These are phyloP conservation scores for Cephus rjabovi DNA, from an alignment of 2,888 invertebrate genomes.

Conservation along the genomic window DNA sequence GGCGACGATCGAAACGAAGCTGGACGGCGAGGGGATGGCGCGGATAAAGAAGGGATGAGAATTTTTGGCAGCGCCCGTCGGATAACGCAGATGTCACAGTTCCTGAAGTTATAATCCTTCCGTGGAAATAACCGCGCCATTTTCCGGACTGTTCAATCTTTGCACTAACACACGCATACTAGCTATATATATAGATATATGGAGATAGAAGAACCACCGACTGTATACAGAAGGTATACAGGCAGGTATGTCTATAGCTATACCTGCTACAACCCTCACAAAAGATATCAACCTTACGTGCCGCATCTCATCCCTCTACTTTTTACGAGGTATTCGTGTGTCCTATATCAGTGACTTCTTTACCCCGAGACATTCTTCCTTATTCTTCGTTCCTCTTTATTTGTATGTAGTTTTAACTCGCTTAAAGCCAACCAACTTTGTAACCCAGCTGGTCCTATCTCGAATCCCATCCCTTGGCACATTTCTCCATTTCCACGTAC, in stretches of 20 bases:
- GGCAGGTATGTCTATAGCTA: too few species aligned
- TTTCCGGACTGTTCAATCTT: conserved; percentile 1
- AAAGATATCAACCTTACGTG: too few species aligned
- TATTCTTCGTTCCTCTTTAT: conserved; percentile 21
- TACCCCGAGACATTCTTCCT: conserved; percentile 6
- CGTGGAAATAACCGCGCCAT: not conserved
- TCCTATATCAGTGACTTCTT: too few species aligned
- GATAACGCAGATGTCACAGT: not conserved
- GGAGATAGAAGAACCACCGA: too few species aligned
- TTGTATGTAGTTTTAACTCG: conserved; percentile 22
- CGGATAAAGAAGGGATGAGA: not conserved
- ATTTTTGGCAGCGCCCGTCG: not conserved
- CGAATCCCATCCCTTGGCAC: not conserved
- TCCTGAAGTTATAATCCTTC: not conserved
- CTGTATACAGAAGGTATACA: too few species aligned
- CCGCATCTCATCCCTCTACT: too few species aligned
- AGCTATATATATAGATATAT: too few species aligned
- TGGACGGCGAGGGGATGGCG: not conserved
- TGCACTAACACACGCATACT: too few species aligned
- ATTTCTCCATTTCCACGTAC: not conserved
- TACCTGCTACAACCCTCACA: too few species aligned
- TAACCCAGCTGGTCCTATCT: conserved; percentile 16
- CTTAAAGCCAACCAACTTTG: conserved; percentile 21
- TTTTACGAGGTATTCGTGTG: too few species aligned
- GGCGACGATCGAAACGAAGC: not conserved